These are phyloP conservation scores for Lanius ludovicianus DNA, from an alignment of 2,113 vertebrate genomes.

Conservation along the genomic window DNA sequence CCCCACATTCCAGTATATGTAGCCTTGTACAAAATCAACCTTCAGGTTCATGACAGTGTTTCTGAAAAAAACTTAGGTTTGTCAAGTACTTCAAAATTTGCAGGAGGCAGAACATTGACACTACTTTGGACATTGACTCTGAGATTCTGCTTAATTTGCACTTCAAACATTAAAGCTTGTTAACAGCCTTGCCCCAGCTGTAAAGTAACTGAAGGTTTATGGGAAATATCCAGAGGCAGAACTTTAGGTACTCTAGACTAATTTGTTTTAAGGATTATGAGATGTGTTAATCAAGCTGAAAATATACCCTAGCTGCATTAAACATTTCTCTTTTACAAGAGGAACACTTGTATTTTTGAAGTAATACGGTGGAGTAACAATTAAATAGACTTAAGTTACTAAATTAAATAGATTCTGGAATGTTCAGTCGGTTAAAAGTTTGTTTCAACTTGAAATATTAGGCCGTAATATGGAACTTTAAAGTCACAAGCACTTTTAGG, in stretches of 20 bases:
- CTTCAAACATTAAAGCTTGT: neutral
- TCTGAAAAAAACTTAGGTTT: neutral
- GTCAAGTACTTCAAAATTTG: neutral
- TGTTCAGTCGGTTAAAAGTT: neutral
- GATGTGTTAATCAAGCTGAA: neutral
- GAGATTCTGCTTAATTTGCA: slow-evolving; percentile 24
- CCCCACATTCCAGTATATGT: neutral
- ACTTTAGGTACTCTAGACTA: neutral
- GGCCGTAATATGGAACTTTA: neutral
- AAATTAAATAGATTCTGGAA: neutral
- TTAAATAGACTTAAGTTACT: neutral
- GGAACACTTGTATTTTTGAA: neutral
- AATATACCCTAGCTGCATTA: neutral
- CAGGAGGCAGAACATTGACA: neutral
- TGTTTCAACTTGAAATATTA: neutral
- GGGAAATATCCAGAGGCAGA: neutral
- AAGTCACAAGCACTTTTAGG: neutral
- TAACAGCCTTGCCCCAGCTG: neutral
- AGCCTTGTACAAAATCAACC: neutral
- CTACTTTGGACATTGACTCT: neutral
- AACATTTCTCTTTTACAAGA: neutral
- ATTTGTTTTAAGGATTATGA: neutral
- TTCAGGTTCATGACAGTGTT: neutral
- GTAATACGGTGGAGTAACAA: neutral
- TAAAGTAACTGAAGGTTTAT: neutral